These are phyloP conservation scores for Saccostrea echinata DNA, from an alignment of 1,140 invertebrate species.

Conservation along the genomic window DNA sequence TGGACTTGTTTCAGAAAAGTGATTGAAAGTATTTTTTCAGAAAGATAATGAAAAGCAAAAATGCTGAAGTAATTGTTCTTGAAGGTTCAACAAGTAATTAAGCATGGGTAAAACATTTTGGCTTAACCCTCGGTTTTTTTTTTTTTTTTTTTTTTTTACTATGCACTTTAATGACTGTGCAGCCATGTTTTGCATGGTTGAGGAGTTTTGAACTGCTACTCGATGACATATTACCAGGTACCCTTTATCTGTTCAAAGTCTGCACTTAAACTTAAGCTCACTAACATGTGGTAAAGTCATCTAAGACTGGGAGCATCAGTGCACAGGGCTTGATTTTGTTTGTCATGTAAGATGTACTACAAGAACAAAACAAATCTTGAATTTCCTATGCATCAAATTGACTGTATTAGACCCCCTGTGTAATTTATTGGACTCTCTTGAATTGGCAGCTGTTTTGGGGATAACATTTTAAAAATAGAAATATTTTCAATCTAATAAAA, in stretches of 20 bases:
- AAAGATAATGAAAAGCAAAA: constrained; percentile 25
- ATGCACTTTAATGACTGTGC: constrained; percentile 31
- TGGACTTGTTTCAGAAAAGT: not conserved
- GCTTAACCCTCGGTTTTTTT: not conserved
- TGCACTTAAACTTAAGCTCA: constrained; percentile 15
- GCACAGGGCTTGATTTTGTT: not conserved
- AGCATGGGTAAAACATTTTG: not conserved
- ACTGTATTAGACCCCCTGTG: not conserved
- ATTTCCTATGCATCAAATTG: constrained; percentile 2
- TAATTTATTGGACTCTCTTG: not conserved
- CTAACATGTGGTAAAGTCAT: constrained; percentile 16
- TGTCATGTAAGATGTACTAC: constrained; percentile 8
- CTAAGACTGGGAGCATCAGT: not conserved
- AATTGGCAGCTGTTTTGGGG: not conserved
- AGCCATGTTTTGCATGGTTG: constrained; percentile 26
- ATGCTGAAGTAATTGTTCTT: constrained; percentile 34
- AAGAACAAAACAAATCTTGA: constrained; percentile 19
- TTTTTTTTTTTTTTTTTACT: not conserved
- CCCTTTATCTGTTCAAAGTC: constrained; percentile 10
- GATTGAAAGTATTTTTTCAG: constrained; percentile 35
- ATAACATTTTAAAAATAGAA: too few species aligned
- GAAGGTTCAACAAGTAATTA: constrained; percentile 35
- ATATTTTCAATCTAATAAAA: too few species aligned
- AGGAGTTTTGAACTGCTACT: constrained; percentile 8
- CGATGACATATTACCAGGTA: constrained; percentile 27